Evolutionary conservation across 1,140 invertebrate genomes (phyloP), one percentile per base, ranked within the genome.

Genomic region (Calliopsis andreniformis): DNA sequence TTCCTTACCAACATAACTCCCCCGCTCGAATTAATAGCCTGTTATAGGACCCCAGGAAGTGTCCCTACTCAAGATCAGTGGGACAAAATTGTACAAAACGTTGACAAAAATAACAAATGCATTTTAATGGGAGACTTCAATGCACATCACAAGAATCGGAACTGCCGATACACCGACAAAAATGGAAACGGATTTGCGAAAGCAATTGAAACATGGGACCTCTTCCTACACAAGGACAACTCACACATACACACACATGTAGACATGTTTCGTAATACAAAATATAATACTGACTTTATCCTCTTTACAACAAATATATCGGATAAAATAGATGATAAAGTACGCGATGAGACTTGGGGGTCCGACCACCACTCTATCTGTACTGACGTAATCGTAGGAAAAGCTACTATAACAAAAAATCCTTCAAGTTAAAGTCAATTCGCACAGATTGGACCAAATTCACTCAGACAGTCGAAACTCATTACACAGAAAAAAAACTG

Each of bases 101-200:
- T 79, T 47, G 7, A 25, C 3, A 39, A 4, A 3, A 43, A 51
- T 12, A 23, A 62, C 8, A 47, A 23, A 2, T 58, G 14, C 20
- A 55, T 72, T 35, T 3, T 71, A 6, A 20, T 76, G 32, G 62
- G 78, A 0, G 78, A 80, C 51, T 76, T 80, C 23, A 80, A 80
- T 25, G 53, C 68, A 0, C 61, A 76, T 6, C 8, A 70, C 23
- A 63, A 16, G 4, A n/a, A 12, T 1, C 68, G 67, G 78, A 80
- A 80, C 30, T 80, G 72, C 28, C 5, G 0, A 3, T 14, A 45
- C n/a, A 68, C 45, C 2, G 61, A 76, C 14, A 20, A 1, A 14
- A 76, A 80, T 14, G 78, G 78, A 3, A 23, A 28, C 42, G 55
- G 20, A 10, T 20, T 76, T 2, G 42, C 49, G 2, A 25, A 78